Conservation (phyloP, 2,797 vertebrate genomes). For the Alcedo atthis region DNA sequence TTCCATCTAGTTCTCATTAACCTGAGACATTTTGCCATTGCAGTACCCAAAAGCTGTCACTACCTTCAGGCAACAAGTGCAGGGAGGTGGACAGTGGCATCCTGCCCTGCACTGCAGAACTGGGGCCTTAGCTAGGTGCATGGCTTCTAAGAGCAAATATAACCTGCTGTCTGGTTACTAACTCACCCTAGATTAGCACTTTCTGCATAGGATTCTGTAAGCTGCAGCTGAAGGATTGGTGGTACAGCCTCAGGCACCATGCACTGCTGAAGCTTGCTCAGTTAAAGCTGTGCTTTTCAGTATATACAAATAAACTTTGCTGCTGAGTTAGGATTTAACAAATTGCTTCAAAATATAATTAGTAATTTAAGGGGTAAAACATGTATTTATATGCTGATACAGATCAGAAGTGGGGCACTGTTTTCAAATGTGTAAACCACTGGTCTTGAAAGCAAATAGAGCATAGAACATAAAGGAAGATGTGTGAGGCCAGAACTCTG, state of each 20-base stretch:
- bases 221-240: neutral
- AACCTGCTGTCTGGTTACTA: neutral
- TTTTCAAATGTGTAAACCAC: constrained; percentile 9
- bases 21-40: neutral
- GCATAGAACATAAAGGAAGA: neutral
- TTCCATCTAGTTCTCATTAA: neutral
- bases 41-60: too few relatives aligned
- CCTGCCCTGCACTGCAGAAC: neutral
- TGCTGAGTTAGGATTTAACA: constrained; percentile 16
- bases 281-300: constrained; percentile 25
- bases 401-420: constrained; percentile 30
- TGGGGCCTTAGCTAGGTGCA: neutral
- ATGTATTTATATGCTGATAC: constrained; percentile 9
- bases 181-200: neutral
- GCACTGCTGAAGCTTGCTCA: constrained; percentile 27
- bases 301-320: neutral
- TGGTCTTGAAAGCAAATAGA: constrained; percentile 41
- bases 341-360: constrained; percentile 23
- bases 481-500: neutral
- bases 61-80: neutral
- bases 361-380: neutral
- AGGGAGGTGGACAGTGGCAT: neutral
- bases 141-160: neutral
- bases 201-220: neutral
- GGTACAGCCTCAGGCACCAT: neutral